Base-by-base conservation (phyloP, 2,888 invertebrate genomes). In the Xylota segnis region DNA sequence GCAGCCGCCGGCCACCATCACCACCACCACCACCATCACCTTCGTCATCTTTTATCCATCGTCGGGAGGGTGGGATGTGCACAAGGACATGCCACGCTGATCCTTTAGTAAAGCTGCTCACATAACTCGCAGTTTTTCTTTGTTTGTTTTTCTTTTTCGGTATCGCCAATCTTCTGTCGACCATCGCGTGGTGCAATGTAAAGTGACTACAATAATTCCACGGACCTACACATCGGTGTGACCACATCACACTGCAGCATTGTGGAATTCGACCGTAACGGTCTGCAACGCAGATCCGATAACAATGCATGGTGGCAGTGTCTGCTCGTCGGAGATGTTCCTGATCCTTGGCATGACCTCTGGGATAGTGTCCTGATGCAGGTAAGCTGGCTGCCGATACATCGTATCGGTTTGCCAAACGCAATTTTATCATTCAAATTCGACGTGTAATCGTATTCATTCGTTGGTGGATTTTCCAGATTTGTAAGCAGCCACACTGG, bases 211-310 rank as follows among this genome's bases (percentile, higher is more conserved):
- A 94, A 94, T 91, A 95, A 96, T 91, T 95, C 95, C 58, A 95
- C 96, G 91, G 96, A 98, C 93, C 94, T 98, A 87, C 98, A 98
- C 92, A 97, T 98, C 91, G 98, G 97, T 75, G 95, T 98, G 87
- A 97, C 97, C 71, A 96, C 96, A 90, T 97, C 97, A 7, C 93
- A 93, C 82, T 96, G 97, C 43, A 94, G 93, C 89, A 96, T 98
- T 65, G 95, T 96, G 82, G 98, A 98, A 93, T 98, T 96, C 91
- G 97, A 97, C 93, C 95, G 94, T 89, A 93, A 95, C 89, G 98
- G 98, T 40, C 93, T 98, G 71, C 92, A 93, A 89, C 90, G 91
- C 47, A 90, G 90, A 75, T 90, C 90, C 76, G 91, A 89, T 88
- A 90, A 91, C 88, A 91, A 91, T 82, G 87, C 88, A 37, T 96